Evolutionary conservation across 2,113 vertebrate genomes (phyloP), one percentile per base, ranked within the genome.

Genomic region (Dromaius novaehollandiae): DNA sequence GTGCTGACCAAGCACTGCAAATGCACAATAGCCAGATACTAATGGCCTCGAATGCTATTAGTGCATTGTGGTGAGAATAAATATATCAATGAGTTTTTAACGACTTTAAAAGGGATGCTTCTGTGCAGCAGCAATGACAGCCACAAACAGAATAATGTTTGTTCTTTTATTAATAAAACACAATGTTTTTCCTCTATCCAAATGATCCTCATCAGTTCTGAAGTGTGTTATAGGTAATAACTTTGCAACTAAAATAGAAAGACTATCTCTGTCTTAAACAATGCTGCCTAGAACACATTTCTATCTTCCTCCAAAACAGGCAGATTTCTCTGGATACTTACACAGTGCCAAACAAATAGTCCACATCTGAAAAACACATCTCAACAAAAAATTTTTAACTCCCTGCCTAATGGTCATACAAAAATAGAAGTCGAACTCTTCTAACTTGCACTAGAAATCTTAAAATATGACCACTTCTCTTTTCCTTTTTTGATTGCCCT

Each of bases 1-100:
- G 26, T 92, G 91, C 95, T 96, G 93, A 95, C 75, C 66, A 22
- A 92, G 79, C 66, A 95, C 58, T 74, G 32, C 36, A 97, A 96
- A 97, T 55, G 51, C 73, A 76, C 88, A 95, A 93, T 11, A 88
- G 58, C 20, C 86, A 96, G 26, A 78, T 64, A 81, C 7, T 97
- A 96, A 97, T 73, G 83, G 46, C 16, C 96, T 84, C 86, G 87
- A 89, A 94, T 55, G 74, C 8, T 93, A 89, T 50, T 95, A 97
- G 76, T 58, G 58, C 20, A 89, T 66, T 74, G 85, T 77, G 89
- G 40, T 95, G 84, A 94, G 66, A 96, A 93, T 65, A 97, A 91
- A 95, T 7, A 22, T 87, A 84, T 89, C 79, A 84, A 36, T 75
- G 63, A 88, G 26, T 79, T 96, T 94, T 96, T 78, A 90, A 88